phyloP scores from a whole-genome alignment of 2,113 vertebrate genomes.

The Sapayoa aenigma region DNA sequence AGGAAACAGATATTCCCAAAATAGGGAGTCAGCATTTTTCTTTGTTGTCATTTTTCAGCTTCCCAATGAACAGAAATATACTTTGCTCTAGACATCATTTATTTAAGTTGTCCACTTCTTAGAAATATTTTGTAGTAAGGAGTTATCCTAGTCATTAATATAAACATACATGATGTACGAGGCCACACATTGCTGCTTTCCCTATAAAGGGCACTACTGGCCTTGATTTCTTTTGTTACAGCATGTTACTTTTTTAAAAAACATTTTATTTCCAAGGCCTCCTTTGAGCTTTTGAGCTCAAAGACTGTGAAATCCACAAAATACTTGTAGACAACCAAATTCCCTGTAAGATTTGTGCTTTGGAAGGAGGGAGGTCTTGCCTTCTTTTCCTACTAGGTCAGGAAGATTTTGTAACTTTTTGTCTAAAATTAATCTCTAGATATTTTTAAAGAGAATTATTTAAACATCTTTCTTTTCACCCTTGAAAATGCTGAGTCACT shows the following conservation, averaged over 20 bases:
- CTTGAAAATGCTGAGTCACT: not conserved
- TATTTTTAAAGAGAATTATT: not conserved
- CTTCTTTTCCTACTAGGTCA: not conserved
- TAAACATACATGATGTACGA: conserved; percentile 42
- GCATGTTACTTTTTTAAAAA: not conserved
- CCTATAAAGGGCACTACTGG: not conserved
- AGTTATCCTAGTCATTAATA: conserved; percentile 27
- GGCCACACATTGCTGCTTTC: conserved; percentile 47
- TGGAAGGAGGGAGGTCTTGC: not conserved
- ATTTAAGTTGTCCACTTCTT: conserved; percentile 40
- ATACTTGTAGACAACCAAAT: not conserved
- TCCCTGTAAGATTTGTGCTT: not conserved
- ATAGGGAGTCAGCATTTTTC: not conserved
- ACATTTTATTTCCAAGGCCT: not conserved
- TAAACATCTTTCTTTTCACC: not conserved
- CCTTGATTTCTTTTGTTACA: conserved; percentile 25
- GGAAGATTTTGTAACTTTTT: not conserved
- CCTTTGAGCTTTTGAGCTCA: not conserved
- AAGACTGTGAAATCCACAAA: not conserved
- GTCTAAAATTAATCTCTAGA: not conserved
- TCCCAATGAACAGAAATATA: conserved; percentile 28
- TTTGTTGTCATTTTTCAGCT: not conserved
- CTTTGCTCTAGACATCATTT: conserved; percentile 29
- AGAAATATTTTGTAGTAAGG: conserved; percentile 50
- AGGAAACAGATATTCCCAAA: conserved; percentile 8